Percentiles rank a stretch among this genome's conserved stretches.
These are phyloP conservation scores for Sebastes aleutianus DNA, from an alignment of 2,797 vertebrate species.

Conservation along the genomic window DNA sequence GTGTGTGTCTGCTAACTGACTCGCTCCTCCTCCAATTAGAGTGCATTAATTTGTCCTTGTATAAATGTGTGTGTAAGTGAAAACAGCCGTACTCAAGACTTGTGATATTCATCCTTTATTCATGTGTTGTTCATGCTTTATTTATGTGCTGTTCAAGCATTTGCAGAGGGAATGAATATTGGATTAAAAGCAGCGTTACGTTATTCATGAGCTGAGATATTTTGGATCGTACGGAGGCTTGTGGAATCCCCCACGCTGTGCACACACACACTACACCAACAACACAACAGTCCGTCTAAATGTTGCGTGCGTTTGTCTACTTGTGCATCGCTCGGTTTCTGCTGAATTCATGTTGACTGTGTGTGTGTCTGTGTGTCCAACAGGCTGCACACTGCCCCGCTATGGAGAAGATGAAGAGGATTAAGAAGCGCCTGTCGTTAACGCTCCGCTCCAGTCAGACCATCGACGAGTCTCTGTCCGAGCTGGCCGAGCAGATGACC, in stretches of 20 bases:
- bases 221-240: conserved; percentile 28
- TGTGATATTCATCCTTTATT: conserved; percentile 65
- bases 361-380: neutral
- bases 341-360: neutral
- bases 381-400: conserved; percentile 53
- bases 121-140: conserved; percentile 56
- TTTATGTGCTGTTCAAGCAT: conserved; percentile 59
- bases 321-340: neutral
- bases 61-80: conserved; percentile 31
- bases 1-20: conserved; percentile 10
- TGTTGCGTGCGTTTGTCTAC: neutral
- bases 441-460: conserved; percentile 96
- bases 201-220: conserved; percentile 76
- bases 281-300: neutral
- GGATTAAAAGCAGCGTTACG: conserved; percentile 72
- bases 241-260: neutral
- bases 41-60: conserved; percentile 17
- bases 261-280: neutral
- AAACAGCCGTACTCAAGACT: conserved; percentile 43
- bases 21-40: conserved; percentile 32
- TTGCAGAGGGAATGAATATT: conserved; percentile 73
- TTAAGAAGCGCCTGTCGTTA: conserved; percentile 96
- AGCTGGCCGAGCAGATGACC: conserved; percentile 98
- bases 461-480: conserved; percentile 96
- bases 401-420: conserved; percentile 96